phyloP scores from a whole-genome alignment of 1,140 invertebrate genomes.

The Microvelia longipes region DNA sequence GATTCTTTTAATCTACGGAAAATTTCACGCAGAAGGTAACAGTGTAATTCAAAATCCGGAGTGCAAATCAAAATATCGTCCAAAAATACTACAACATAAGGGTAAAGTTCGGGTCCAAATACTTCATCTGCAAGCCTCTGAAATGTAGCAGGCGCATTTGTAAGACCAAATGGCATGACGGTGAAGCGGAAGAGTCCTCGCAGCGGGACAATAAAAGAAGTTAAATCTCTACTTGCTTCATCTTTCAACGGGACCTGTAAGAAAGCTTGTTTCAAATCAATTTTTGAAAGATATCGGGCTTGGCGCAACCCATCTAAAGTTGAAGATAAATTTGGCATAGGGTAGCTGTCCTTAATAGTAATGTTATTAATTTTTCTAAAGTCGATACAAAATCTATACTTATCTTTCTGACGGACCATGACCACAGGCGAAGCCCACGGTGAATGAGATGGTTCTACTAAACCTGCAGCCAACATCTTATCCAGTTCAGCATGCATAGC shows the following conservation, averaged over 20 bases:
- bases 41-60: slow-evolving; percentile 20
- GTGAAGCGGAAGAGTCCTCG: background rate
- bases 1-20: slow-evolving; percentile 18
- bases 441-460: slow-evolving; percentile 23
- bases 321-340: slow-evolving; percentile 20
- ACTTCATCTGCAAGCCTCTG: slow-evolving; percentile 6
- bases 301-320: background rate
- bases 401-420: slow-evolving; percentile 21
- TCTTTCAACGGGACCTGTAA: background rate
- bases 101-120: background rate
- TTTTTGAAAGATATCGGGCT: background rate
- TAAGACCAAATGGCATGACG: background rate
- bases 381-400: slow-evolving; percentile 19
- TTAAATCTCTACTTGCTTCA: background rate
- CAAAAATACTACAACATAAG: slow-evolving; percentile 17
- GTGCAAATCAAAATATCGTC: slow-evolving; percentile 25
- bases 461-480: slow-evolving; percentile 20
- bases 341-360: slow-evolving; percentile 16
- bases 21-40: slow-evolving; percentile 17
- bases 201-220: background rate
- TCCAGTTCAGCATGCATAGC: slow-evolving; percentile 22
- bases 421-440: slow-evolving; percentile 23
- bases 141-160: slow-evolving; percentile 16
- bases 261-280: background rate
- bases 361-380: slow-evolving; percentile 17